Percentiles rank a stretch among this genome's conserved stretches.
Evolutionary conservation across 2,113 vertebrate species (phyloP).

Genomic region (Alouatta palliata): DNA sequence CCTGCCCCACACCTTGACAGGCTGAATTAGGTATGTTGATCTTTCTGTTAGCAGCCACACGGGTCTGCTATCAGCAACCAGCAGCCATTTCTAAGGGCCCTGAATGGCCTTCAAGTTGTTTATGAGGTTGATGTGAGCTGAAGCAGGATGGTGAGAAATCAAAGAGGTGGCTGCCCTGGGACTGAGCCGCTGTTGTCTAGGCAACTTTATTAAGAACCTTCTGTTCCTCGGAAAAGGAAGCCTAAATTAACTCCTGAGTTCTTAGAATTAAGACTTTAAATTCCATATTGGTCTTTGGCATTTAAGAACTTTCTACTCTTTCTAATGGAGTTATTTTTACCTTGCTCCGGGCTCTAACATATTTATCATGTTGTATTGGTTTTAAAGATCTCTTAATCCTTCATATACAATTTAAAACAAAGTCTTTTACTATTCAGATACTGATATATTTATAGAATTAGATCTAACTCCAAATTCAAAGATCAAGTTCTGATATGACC

Average conservation of each 20-base stretch:
- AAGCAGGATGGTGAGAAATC: conserved; percentile 53
- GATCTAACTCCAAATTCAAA: background rate
- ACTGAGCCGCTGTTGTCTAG: conserved; percentile 54
- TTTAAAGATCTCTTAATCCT: background rate
- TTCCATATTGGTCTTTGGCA: background rate
- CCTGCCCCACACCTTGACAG: background rate
- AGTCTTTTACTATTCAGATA: background rate
- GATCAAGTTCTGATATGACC: background rate
- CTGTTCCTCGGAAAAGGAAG: conserved; percentile 34
- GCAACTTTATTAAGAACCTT: conserved; percentile 72
- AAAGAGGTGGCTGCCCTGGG: conserved; percentile 40
- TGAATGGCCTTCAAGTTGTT: conserved; percentile 48
- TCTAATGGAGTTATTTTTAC: background rate
- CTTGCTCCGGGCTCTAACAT: background rate
- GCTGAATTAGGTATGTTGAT: conserved; percentile 38
- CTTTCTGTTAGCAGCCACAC: conserved; percentile 41
- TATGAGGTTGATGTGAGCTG: conserved; percentile 1
- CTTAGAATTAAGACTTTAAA: background rate
- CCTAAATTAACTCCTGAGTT: conserved; percentile 55
- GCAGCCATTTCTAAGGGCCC: background rate
- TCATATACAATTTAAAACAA: background rate
- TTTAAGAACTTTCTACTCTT: background rate
- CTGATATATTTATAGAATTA: background rate
- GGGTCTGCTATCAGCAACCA: conserved; percentile 33
- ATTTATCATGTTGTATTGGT: background rate